Evolutionary conservation across 2,888 invertebrate species (phyloP).

Genomic region (Nasonia oneida): DNA sequence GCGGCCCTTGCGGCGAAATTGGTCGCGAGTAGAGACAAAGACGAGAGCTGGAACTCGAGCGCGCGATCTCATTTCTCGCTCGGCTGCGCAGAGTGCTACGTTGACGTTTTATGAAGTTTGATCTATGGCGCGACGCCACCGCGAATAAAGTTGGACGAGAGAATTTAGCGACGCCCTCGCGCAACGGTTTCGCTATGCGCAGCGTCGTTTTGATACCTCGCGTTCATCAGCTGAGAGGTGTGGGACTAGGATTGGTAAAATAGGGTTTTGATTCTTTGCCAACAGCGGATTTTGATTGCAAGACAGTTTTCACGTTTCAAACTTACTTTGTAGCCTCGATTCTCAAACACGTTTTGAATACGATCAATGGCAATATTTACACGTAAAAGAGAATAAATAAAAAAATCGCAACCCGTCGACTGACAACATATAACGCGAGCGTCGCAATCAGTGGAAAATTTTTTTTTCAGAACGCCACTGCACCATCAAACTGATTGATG

Average conservation of each 20-base stretch:
- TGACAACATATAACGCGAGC: too few species aligned
- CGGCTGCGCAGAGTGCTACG: constrained; percentile 31
- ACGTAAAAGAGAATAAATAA: too few species aligned
- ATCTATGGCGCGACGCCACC: constrained; percentile 13
- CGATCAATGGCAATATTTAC: too few species aligned
- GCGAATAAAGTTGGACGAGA: neutral
- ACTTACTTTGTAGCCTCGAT: too few species aligned
- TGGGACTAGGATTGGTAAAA: neutral
- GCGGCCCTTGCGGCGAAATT: constrained; percentile 16
- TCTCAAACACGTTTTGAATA: too few species aligned
- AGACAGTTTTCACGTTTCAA: too few species aligned
- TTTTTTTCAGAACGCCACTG: neutral
- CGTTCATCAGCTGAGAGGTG: neutral
- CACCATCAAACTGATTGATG: neutral
- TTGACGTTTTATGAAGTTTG: constrained; percentile 55
- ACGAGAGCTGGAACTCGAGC: neutral
- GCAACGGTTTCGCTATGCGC: neutral
- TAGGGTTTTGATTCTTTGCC: neutral
- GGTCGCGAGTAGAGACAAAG: constrained; percentile 30
- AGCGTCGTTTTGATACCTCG: neutral
- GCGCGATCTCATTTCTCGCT: constrained; percentile 55
- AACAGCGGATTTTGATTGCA: too few species aligned
- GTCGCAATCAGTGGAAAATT: too few species aligned
- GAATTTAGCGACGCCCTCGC: neutral
- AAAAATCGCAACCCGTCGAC: too few species aligned